Percentiles rank a stretch among this genome's conserved stretches.
These are phyloP conservation scores for Ptychoptera albimana DNA, from an alignment of 2,888 invertebrate genomes.

Conservation along the genomic window DNA sequence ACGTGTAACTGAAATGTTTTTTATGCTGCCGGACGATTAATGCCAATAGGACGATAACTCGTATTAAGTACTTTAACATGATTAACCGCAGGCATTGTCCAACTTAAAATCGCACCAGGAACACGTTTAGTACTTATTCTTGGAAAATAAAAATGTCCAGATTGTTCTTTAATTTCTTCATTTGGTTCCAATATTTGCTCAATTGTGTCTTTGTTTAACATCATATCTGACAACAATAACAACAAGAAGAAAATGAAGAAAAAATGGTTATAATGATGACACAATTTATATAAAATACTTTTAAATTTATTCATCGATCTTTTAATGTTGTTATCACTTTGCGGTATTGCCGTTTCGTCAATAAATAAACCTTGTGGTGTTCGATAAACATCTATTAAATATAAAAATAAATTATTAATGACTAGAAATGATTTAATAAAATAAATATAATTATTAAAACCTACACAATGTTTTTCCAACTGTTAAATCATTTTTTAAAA, in stretches of 20 bases:
- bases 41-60: neutral
- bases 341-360: neutral
- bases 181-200: neutral
- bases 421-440: neutral
- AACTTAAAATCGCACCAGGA: constrained; percentile 4
- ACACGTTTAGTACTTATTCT: constrained; percentile 1
- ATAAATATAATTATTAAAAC: neutral
- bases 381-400: constrained; percentile 2
- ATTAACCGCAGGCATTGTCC: constrained; percentile 4
- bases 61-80: neutral
- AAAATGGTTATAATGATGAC: neutral
- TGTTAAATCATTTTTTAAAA: neutral
- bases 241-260: neutral
- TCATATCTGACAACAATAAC: neutral
- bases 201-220: constrained; percentile 1
- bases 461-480: neutral
- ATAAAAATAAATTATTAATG: neutral
- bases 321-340: neutral
- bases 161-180: neutral
- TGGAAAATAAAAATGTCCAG: constrained; percentile 1
- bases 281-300: neutral
- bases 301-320: constrained; percentile 2
- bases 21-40: constrained; percentile 1
- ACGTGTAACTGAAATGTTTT: neutral
- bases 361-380: neutral